These are phyloP conservation scores for Lineus longissimus DNA, from an alignment of 1,140 invertebrate genomes.

Conservation along the genomic window DNA sequence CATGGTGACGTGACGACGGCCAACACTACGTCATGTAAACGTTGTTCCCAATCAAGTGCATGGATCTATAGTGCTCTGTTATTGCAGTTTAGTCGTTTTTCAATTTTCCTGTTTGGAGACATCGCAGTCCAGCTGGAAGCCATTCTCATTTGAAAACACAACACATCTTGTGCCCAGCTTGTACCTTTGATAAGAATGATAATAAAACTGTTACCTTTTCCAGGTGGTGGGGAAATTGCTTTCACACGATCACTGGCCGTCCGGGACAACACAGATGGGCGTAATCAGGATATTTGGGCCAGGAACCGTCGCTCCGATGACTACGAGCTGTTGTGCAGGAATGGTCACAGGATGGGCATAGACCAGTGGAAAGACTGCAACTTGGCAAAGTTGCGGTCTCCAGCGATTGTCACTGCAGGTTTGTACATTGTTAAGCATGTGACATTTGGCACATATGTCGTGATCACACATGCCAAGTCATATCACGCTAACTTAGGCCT, in stretches of 20 bases:
- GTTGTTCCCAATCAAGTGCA: too few relatives aligned
- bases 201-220: slow-evolving; percentile 15
- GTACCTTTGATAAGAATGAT: too few relatives aligned
- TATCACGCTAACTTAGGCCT: too few relatives aligned
- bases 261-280: slow-evolving; percentile 83
- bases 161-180: too few relatives aligned
- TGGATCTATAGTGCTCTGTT: too few relatives aligned
- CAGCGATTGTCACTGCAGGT: slow-evolving; percentile 83
- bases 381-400: slow-evolving; percentile 83
- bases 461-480: too few relatives aligned
- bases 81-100: too few relatives aligned
- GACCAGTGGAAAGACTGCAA: slow-evolving; percentile 81
- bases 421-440: slow-evolving; percentile 43
- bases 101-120: too few relatives aligned
- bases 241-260: slow-evolving; percentile 93
- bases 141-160: too few relatives aligned
- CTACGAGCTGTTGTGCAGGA: slow-evolving; percentile 88
- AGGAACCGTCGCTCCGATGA: slow-evolving; percentile 80
- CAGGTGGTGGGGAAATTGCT: slow-evolving; percentile 75
- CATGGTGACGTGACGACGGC: too few relatives aligned
- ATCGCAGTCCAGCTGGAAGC: too few relatives aligned
- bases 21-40: too few relatives aligned
- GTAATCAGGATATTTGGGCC: slow-evolving; percentile 85
- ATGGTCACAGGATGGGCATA: slow-evolving; percentile 71
- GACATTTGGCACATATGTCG: slow-evolving; percentile 8